Evolutionary conservation across 2,113 vertebrate species (phyloP), one percentile per base, ranked within the genome.

Genomic region (Podarcis cretensis): DNA sequence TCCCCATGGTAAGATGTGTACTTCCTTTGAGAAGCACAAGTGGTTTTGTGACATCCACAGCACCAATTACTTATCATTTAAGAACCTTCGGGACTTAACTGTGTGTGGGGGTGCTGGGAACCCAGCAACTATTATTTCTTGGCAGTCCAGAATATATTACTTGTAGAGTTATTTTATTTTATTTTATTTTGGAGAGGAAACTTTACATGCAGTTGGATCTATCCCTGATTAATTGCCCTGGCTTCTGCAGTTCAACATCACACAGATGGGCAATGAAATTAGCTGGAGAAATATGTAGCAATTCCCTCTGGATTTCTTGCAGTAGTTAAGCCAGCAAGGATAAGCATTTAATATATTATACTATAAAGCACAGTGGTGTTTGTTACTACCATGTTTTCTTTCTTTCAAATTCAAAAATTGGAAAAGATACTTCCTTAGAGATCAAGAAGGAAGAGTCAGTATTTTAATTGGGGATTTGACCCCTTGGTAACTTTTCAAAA

Each of bases 1-100:
- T 37, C 84, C 80, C 86, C 25, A 90, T 89, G 21, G 27, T 0
- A 23, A 35, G 40, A 20, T 81, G 13, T 32, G 48, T 66, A 32
- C 0, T n/a, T 92, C 90, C 16, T 94, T 89, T 14, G 88, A 88
- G 88, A 89, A 89, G 89, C 40, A 78, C 69, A n/a, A 92, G 93
- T 81, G 66, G 8, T 88, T 90, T 78, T 69, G 30, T 87, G 68
- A 63, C 0, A 0, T 7, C 84, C 71, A n/a, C 54, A 73, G 78
- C 37, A 81, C 83, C 88, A 89, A 83, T 92, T 92, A 84, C 69
- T 87, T 89, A 91, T 83, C 66, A 14, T n/a, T 90, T 66, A 80
- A 90, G 1, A 32, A 89, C 20, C 57, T 91, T 54, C 84, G 89
- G 48, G 75, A 90, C 87, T 91, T 92, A 87, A 0, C 27, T 87